phyloP scores from a whole-genome alignment of 2,113 vertebrate genomes.

The Stigmatopora argus region DNA sequence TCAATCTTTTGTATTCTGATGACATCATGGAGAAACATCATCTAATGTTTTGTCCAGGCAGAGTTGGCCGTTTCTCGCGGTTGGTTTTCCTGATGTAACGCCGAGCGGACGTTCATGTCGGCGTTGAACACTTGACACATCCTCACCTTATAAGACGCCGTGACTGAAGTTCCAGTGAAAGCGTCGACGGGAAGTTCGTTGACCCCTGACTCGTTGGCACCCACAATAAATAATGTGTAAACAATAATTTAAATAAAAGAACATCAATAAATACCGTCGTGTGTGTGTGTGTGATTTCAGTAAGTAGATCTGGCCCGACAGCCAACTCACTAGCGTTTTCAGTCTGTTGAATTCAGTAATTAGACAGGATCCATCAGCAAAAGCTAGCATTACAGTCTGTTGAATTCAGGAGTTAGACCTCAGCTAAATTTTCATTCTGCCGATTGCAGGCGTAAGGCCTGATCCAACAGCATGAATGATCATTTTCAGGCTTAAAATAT shows the following conservation, averaged over 20 bases:
- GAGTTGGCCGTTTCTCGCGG: neutral
- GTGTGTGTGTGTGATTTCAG: slow-evolving; percentile 23
- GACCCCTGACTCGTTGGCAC: slow-evolving; percentile 11
- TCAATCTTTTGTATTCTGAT: slow-evolving; percentile 15
- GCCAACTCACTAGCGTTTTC: slow-evolving; percentile 11
- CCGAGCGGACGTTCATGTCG: neutral
- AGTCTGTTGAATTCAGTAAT: slow-evolving; percentile 30
- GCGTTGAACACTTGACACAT: neutral
- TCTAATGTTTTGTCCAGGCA: slow-evolving; percentile 22
- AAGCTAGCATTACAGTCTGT: neutral
- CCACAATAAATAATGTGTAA: slow-evolving; percentile 57
- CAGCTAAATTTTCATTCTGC: neutral
- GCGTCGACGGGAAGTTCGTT: neutral
- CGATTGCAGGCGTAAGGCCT: neutral
- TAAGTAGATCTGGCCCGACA: slow-evolving; percentile 33
- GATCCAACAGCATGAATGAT: neutral
- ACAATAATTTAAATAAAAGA: slow-evolving; percentile 55
- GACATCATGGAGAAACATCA: slow-evolving; percentile 43
- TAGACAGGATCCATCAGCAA: neutral
- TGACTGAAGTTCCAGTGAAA: neutral
- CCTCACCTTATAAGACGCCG: neutral
- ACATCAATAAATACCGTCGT: slow-evolving; percentile 55
- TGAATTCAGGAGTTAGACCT: slow-evolving; percentile 35
- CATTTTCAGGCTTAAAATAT: neutral
- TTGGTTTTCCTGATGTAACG: neutral